These are phyloP conservation scores for Blastobasis lacticolella DNA, from an alignment of 2,888 invertebrate species.

Conservation along the genomic window DNA sequence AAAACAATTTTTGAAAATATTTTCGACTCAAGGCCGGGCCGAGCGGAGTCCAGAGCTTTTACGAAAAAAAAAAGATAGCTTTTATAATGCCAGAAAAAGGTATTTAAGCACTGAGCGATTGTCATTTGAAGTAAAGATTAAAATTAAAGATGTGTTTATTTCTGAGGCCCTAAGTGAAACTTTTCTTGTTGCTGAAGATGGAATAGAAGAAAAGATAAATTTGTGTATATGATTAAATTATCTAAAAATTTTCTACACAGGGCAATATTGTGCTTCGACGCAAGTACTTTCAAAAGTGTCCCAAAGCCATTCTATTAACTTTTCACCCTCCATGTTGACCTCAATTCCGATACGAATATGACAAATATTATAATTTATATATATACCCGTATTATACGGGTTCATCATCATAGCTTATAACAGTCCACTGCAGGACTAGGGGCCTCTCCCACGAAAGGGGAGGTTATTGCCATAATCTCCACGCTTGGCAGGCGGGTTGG, in stretches of 20 bases:
- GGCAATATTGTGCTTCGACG: slow-evolving; percentile 1
- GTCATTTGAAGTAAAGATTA: slow-evolving; percentile 4
- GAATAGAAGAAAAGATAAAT: slow-evolving; percentile 6
- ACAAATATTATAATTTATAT: slow-evolving; percentile 1
- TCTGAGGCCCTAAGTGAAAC: not conserved
- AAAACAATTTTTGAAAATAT: no score
- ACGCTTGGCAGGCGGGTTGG: no score
- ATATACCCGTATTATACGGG: slow-evolving; percentile 1
- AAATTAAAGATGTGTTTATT: not conserved
- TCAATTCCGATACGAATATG: slow-evolving; percentile 2
- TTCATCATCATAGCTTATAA: no score
- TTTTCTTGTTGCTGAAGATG: slow-evolving; percentile 7
- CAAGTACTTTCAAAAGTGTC: slow-evolving; percentile 4
- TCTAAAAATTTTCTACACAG: slow-evolving; percentile 3
- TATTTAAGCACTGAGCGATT: slow-evolving; percentile 1
- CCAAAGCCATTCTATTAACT: slow-evolving; percentile 7
- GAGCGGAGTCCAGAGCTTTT: no score
- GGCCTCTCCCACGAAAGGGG: no score
- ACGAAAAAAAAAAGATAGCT: no score
- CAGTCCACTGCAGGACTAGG: no score
- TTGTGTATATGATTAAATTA: slow-evolving; percentile 5
- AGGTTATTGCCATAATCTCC: no score
- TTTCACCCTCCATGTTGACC: slow-evolving; percentile 5
- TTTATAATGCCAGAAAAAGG: not conserved
- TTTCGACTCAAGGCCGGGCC: no score